These are phyloP conservation scores for Ameiurus melas DNA, from an alignment of 2,113 vertebrate species.

Conservation along the genomic window DNA sequence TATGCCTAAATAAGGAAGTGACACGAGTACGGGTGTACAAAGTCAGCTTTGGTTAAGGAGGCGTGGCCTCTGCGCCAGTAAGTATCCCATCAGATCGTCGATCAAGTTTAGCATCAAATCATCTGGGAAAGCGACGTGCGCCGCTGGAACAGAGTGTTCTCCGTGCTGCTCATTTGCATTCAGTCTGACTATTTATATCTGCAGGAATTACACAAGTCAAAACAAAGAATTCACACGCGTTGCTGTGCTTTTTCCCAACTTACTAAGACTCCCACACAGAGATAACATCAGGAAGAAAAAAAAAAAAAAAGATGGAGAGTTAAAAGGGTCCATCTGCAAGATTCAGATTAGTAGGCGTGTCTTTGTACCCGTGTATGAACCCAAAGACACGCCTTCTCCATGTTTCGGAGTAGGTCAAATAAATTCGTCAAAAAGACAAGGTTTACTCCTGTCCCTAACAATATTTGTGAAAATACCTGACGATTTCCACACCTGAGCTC, in stretches of 20 bases:
- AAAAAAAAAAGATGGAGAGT: neutral
- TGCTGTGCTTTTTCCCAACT: neutral
- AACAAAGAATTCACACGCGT: conserved; percentile 39
- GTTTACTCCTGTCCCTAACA: neutral
- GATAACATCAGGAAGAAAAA: neutral
- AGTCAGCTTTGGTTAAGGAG: neutral
- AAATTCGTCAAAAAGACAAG: neutral
- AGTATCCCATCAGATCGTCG: neutral
- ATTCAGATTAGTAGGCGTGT: neutral
- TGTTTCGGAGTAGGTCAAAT: neutral
- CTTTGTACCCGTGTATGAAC: neutral
- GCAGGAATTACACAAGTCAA: conserved; percentile 23
- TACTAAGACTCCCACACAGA: neutral
- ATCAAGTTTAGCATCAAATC: neutral
- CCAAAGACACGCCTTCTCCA: neutral
- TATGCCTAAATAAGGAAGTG: neutral
- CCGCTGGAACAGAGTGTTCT: neutral
- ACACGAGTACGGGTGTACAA: neutral
- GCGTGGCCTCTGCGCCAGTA: neutral
- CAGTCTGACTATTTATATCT: conserved; percentile 33
- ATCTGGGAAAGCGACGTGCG: neutral
- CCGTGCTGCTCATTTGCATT: conserved; percentile 30
- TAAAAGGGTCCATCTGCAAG: too few species aligned
- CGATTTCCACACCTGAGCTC: neutral
- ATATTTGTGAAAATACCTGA: neutral